Conservation (phyloP, 2,113 vertebrate genomes). For the Elephas maximus region DNA sequence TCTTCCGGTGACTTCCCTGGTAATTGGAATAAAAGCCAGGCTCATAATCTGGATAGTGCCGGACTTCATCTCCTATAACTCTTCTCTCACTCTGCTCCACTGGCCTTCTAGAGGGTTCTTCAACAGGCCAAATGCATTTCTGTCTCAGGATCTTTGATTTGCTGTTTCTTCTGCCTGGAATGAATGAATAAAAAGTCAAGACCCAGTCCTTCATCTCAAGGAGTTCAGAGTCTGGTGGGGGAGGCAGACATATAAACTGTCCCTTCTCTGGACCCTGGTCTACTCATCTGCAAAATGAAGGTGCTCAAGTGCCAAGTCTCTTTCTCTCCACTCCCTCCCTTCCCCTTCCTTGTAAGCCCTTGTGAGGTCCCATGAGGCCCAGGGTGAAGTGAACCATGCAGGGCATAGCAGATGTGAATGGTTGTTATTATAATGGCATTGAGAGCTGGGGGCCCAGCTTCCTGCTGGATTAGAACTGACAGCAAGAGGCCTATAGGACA, state of each 20-base stretch:
- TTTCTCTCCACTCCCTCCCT: too few relatives aligned
- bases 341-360: background rate
- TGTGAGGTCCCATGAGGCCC: background rate
- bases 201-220: background rate
- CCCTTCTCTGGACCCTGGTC: background rate
- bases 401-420: background rate
- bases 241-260: background rate
- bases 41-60: background rate
- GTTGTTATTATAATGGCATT: background rate
- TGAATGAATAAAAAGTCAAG: background rate
- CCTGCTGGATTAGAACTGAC: background rate
- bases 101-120: background rate
- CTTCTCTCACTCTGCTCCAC: background rate
- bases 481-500: background rate
- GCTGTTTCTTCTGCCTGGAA: background rate
- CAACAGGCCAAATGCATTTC: background rate
- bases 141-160: background rate
- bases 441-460: slow-evolving; percentile 6
- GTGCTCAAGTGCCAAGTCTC: background rate
- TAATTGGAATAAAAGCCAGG: background rate
- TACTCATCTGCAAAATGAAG: background rate
- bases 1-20: background rate
- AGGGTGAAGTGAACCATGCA: background rate
- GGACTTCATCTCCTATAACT: accelerated
- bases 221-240: background rate